A percentile compares a stretch with the other conserved stretches of the same genome.
Evolutionary conservation across 2,888 invertebrate species (phyloP).

Genomic region (Eurytoma adleriae): DNA sequence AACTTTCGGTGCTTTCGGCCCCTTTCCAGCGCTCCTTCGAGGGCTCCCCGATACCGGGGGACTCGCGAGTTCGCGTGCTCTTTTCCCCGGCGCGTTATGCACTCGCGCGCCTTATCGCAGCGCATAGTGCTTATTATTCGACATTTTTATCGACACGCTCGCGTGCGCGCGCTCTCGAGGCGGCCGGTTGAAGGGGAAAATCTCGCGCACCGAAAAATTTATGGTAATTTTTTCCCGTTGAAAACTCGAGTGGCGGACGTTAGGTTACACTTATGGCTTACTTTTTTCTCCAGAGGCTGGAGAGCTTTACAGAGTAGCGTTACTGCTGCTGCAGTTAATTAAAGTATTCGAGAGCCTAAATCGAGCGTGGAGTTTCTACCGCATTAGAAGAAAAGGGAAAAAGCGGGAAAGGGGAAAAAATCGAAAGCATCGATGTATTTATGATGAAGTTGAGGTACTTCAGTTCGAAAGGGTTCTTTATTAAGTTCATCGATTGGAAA

Average conservation of each 20-base stretch:
- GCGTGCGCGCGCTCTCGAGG: constrained; percentile 58
- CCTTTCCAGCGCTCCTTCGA: not conserved
- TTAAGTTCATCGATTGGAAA: constrained; percentile 30
- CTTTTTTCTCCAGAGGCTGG: not conserved
- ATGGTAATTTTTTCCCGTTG: constrained; percentile 15
- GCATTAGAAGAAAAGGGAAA: no score
- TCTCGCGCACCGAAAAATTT: constrained; percentile 13
- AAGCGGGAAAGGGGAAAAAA: no score
- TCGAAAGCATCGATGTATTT: no score
- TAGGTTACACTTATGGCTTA: not conserved
- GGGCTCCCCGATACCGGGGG: not conserved
- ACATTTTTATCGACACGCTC: constrained; percentile 67
- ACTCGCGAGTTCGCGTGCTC: constrained; percentile 32
- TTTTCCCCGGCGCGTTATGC: constrained; percentile 14
- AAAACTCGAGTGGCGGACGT: not conserved
- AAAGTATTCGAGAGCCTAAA: not conserved
- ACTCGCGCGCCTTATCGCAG: constrained; percentile 60
- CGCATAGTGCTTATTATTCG: constrained; percentile 71
- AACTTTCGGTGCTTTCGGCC: not conserved
- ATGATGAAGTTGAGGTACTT: no score
- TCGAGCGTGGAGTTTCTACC: not conserved
- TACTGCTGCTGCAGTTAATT: not conserved
- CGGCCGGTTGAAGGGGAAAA: not conserved
- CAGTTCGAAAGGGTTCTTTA: constrained; percentile 47
- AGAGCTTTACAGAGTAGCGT: not conserved